Evolutionary conservation across 2,888 invertebrate genomes (phyloP).

Genomic region (Drosophila imparisetae): DNA sequence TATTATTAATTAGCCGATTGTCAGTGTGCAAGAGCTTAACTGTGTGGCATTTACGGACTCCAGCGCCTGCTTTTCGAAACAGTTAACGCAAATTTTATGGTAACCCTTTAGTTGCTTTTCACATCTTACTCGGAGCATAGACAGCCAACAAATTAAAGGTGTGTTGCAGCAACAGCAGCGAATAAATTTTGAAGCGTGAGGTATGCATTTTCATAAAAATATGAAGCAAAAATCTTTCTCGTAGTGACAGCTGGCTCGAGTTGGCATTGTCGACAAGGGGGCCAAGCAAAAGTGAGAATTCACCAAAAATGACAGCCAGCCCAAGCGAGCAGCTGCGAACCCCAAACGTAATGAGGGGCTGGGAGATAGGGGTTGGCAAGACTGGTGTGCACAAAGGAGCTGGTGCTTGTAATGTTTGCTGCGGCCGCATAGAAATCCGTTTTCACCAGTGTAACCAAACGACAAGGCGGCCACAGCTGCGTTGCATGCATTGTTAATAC

Average conservation of each 20-base stretch:
- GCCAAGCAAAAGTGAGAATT: conserved; percentile 58
- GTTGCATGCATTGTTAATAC: conserved; percentile 68
- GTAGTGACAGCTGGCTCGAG: conserved; percentile 41
- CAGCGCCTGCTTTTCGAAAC: not conserved
- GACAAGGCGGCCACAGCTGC: conserved; percentile 63
- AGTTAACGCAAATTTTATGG: conserved; percentile 37
- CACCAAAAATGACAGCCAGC: conserved; percentile 54
- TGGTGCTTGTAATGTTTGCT: conserved; percentile 47
- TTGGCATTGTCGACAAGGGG: conserved; percentile 19
- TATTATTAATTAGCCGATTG: not conserved
- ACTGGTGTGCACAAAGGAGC: conserved; percentile 36
- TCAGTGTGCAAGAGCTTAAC: not conserved
- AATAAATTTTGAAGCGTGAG: conserved; percentile 29
- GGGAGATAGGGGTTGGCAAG: conserved; percentile 2
- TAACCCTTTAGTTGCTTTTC: conserved; percentile 65
- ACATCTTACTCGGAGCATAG: conserved; percentile 25
- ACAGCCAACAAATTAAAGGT: conserved; percentile 13
- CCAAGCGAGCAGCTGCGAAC: conserved; percentile 38
- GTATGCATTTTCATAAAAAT: conserved; percentile 71
- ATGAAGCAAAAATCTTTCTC: conserved; percentile 38
- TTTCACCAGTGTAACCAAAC: conserved; percentile 50
- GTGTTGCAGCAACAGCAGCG: conserved; percentile 3
- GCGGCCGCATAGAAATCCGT: conserved; percentile 65
- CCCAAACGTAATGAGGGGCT: conserved; percentile 15
- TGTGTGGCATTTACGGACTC: not conserved